Conservation (phyloP, 2,113 vertebrate genomes). For the Paramisgurnus dabryanus region DNA sequence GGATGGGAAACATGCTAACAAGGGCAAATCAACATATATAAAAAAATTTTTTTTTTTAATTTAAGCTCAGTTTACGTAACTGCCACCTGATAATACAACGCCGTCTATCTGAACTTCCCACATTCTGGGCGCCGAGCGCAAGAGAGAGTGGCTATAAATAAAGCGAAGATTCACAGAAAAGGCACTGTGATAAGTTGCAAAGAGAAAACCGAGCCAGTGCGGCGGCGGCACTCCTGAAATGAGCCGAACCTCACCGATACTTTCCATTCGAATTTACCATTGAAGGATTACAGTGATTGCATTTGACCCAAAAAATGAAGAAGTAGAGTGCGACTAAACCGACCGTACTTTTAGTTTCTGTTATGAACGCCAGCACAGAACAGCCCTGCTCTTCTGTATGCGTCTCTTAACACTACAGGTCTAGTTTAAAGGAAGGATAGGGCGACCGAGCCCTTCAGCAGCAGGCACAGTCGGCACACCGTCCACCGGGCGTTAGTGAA, state of each 20-base stretch:
- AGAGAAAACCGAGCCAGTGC: slow-evolving; percentile 49
- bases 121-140: slow-evolving; percentile 59
- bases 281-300: slow-evolving; percentile 82
- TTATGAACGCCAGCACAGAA: slow-evolving; percentile 20
- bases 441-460: slow-evolving; percentile 68
- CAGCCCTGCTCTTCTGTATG: slow-evolving; percentile 17
- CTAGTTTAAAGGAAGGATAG: slow-evolving; percentile 43
- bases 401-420: slow-evolving; percentile 30
- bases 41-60: slow-evolving; percentile 46
- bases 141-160: slow-evolving; percentile 58
- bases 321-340: slow-evolving; percentile 75
- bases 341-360: slow-evolving; percentile 74
- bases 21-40: slow-evolving; percentile 53
- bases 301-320: slow-evolving; percentile 75
- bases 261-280: slow-evolving; percentile 72
- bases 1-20: slow-evolving; percentile 41
- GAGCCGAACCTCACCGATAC: slow-evolving; percentile 63
- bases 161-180: slow-evolving; percentile 67
- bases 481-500: slow-evolving; percentile 71
- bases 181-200: slow-evolving; percentile 72
- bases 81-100: slow-evolving; percentile 61
- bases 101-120: slow-evolving; percentile 57
- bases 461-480: slow-evolving; percentile 76
- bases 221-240: slow-evolving; percentile 44
- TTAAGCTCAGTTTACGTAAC: slow-evolving; percentile 52